These are phyloP conservation scores for Beris morrisii DNA, from an alignment of 2,888 invertebrate genomes.

Conservation along the genomic window DNA sequence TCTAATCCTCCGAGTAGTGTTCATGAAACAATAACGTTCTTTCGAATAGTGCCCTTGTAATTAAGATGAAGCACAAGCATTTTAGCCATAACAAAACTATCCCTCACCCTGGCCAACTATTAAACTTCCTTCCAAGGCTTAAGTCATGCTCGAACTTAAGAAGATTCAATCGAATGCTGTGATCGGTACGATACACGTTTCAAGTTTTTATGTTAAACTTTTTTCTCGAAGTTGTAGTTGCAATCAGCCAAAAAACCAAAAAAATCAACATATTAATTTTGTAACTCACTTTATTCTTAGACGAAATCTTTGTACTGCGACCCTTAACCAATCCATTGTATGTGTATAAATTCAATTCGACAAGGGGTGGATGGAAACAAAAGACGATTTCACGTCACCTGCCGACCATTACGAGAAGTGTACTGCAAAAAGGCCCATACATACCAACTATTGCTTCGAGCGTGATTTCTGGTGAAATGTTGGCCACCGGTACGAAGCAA, in stretches of 20 bases:
- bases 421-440: not conserved
- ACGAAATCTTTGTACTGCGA: constrained; percentile 35
- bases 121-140: too few species aligned
- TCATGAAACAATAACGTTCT: too few species aligned
- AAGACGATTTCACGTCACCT: constrained; percentile 57
- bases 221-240: too few species aligned
- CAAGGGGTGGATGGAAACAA: constrained; percentile 55
- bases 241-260: not conserved
- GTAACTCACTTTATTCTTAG: constrained; percentile 13
- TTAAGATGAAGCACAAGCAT: too few species aligned
- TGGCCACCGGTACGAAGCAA: not conserved
- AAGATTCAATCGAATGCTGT: too few species aligned
- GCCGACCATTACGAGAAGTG: constrained; percentile 45
- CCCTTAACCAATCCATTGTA: constrained; percentile 41
- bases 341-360: constrained; percentile 45
- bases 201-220: too few species aligned
- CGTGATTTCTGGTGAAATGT: not conserved
- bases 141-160: too few species aligned
- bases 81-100: too few species aligned
- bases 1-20: too few species aligned
- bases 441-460: not conserved
- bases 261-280: constrained; percentile 10
- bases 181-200: too few species aligned
- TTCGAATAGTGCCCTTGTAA: too few species aligned
- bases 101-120: too few species aligned